Base-by-base conservation (phyloP, 1,140 invertebrate genomes). In the Neotoxoptera formosana region DNA sequence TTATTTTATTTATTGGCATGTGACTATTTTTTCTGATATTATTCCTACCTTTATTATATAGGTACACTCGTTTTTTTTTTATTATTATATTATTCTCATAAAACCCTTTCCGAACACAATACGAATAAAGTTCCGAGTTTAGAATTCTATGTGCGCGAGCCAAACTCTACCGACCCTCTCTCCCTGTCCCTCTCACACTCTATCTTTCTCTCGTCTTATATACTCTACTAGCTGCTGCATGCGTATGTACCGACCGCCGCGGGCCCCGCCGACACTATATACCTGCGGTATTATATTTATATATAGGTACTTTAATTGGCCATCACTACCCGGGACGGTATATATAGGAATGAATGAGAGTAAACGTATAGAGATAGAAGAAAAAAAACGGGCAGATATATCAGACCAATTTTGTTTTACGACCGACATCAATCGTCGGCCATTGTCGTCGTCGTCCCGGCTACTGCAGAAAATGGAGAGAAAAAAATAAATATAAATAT, bases 331-430 rank as follows among this genome's bases (percentile, higher is more conserved):
- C 60, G 41, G 56, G 60, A 47, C 60, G 9, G 60, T 30, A 67
- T n/a, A 67, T n/a, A 76, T 6, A 76, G 90, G 90, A 76, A 91
- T 20, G 41, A 41, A 91, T 76, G 60, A 76, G 60, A 76, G 30
- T 76, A 76, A 60, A 76, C 17, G 90, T 21, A 91, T 7, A 45
- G 36, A 90, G 7, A 90, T n/a, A 90, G 45, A 34, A 47, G 48
- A 83, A 47, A 36, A 36, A 84, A 84, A 92, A 36, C 67, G 1
- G 36, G 76, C 76, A 76, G 67, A 84, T 84, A 84, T 76, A 91
- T 91, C 67, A 91, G 48, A 92, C 91, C 91, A 53, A 92, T 92
- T 92, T 92, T 83, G 48, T 92, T 92, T 92, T 92, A 92, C 91
- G 91, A 84, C 76, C 81, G 91, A 92, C 91, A 83, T 92, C 91